These are phyloP conservation scores for Dolichoris vasculosae DNA, from an alignment of 1,140 invertebrate genomes.

Conservation along the genomic window DNA sequence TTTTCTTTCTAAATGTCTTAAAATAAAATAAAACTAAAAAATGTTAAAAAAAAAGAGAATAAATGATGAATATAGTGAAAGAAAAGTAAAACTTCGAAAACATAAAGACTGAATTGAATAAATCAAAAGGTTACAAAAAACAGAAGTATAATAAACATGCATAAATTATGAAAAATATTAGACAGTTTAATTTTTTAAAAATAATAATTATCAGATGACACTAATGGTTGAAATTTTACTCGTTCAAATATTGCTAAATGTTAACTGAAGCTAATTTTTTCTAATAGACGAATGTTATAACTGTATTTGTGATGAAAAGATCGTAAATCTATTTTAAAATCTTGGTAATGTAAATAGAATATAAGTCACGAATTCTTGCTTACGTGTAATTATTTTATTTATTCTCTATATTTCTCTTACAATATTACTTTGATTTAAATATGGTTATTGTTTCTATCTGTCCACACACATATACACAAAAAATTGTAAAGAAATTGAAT, in stretches of 20 bases:
- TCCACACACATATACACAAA: too few relatives aligned
- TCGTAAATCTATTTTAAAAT: not conserved
- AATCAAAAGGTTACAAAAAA: not conserved
- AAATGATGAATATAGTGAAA: not conserved
- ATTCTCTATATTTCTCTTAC: not conserved
- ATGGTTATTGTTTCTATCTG: too few relatives aligned
- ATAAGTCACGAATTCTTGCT: not conserved
- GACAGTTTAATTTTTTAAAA: not conserved
- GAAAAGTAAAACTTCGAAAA: not conserved
- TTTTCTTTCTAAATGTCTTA: not conserved
- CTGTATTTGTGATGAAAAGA: slow-evolving; percentile 13
- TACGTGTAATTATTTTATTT: not conserved
- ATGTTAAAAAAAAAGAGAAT: not conserved
- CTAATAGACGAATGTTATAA: not conserved
- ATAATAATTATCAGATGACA: slow-evolving; percentile 21
- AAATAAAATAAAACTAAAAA: not conserved
- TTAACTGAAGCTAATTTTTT: not conserved
- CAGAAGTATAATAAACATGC: not conserved
- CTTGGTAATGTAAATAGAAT: not conserved
- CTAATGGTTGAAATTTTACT: not conserved
- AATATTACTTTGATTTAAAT: too few relatives aligned
- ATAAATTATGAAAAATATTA: too few relatives aligned
- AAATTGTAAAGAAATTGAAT: too few relatives aligned
- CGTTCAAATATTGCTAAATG: not conserved
- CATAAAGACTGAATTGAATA: too few relatives aligned